phyloP scores from a whole-genome alignment of 2,888 invertebrate genomes.

The Drosophila picticornis region DNA sequence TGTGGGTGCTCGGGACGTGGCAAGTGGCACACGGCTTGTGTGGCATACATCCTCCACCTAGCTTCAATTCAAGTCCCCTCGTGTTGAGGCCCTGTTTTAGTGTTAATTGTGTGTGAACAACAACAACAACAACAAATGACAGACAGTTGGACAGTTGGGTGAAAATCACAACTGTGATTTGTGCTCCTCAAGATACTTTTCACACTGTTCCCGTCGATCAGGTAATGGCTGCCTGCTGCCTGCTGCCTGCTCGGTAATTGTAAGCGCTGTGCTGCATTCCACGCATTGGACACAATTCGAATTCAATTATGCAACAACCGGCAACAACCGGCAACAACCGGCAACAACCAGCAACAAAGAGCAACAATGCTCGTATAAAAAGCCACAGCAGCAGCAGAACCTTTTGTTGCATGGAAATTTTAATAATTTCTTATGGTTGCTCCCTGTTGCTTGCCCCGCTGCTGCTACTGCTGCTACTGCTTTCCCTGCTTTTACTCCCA shows the following conservation, averaged over 20 bases:
- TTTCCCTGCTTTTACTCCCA: conserved; percentile 46
- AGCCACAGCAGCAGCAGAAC: conserved; percentile 2
- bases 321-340: conserved; percentile 25
- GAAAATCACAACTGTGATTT: conserved; percentile 38
- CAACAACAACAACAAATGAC: conserved; percentile 50
- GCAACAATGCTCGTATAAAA: conserved; percentile 16
- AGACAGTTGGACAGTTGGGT: conserved; percentile 20
- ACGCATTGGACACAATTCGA: conserved; percentile 27
- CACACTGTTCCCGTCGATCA: background rate
- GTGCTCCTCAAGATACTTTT: conserved; percentile 32
- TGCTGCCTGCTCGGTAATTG: conserved; percentile 14
- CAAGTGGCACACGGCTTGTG: conserved; percentile 28
- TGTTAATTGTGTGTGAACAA: conserved; percentile 75
- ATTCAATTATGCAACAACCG: conserved; percentile 50
- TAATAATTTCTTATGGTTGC: conserved; percentile 49
- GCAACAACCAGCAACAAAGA: conserved; percentile 34
- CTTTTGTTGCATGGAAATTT: conserved; percentile 36
- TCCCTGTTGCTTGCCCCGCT: conserved; percentile 11
- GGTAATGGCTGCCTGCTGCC: background rate
- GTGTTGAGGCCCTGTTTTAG: conserved; percentile 65
- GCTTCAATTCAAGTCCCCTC: conserved; percentile 39
- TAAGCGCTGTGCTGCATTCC: conserved; percentile 8
- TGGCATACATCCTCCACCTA: conserved; percentile 7
- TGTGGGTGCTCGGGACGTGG: conserved; percentile 24
- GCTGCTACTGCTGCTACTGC: conserved; percentile 16